Conservation (phyloP, 2,113 vertebrate species). For the Limnothrissa miodon region DNA sequence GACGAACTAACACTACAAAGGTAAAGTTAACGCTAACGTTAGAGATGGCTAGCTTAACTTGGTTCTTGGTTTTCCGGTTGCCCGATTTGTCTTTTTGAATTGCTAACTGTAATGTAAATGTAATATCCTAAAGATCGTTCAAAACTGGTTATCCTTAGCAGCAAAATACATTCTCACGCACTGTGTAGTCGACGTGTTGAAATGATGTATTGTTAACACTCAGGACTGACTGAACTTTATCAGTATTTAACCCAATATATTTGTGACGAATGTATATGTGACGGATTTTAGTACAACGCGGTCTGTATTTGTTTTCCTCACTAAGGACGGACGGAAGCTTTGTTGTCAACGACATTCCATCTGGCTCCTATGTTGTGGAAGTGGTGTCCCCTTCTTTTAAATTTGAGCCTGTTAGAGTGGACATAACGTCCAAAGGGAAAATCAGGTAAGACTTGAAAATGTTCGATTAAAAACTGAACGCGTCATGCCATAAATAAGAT, state of each 20-base stretch:
- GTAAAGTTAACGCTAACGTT: not conserved
- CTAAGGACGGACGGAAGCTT: conserved; percentile 94
- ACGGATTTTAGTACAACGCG: not conserved
- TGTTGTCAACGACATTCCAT: conserved; percentile 92
- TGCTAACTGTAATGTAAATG: not conserved
- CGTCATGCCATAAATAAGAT: not conserved
- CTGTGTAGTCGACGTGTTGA: too few relatives aligned
- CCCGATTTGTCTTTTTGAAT: not conserved
- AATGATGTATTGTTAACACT: too few relatives aligned
- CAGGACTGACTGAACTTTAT: too few relatives aligned
- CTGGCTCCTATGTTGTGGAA: conserved; percentile 96
- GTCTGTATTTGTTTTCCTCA: conserved; percentile 36
- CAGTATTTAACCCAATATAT: too few relatives aligned
- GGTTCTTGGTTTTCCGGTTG: too few relatives aligned
- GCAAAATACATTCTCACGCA: too few relatives aligned
- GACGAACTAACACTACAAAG: not conserved
- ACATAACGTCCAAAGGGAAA: conserved; percentile 98
- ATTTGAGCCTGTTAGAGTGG: conserved; percentile 94
- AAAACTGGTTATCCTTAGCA: too few relatives aligned
- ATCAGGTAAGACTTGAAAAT: conserved; percentile 82
- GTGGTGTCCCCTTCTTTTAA: conserved; percentile 85
- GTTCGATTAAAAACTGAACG: not conserved
- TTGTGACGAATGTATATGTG: too few relatives aligned
- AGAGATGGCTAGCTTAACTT: too few relatives aligned
- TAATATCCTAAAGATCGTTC: too few relatives aligned